A percentile compares a stretch with the other conserved stretches of the same genome.
Conservation (phyloP, 1,140 invertebrate genomes). For the Laupala kohalensis region DNA sequence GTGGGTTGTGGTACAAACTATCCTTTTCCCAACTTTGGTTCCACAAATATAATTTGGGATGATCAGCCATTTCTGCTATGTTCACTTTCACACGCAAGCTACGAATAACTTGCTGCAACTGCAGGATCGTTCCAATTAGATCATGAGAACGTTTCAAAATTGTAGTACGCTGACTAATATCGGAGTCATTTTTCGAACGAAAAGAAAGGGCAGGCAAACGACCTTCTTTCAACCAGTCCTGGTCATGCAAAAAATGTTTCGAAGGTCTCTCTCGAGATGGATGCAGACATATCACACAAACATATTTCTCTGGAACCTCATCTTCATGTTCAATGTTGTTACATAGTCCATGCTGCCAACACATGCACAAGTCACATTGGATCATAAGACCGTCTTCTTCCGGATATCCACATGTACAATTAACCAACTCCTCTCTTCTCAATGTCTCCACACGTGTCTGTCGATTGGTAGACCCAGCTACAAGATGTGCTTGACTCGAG, state of each 20-base stretch:
- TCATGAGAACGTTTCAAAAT: slow-evolving; percentile 55
- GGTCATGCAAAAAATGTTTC: slow-evolving; percentile 64
- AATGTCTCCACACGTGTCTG: slow-evolving; percentile 15
- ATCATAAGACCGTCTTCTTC: slow-evolving; percentile 93
- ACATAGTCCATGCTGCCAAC: slow-evolving; percentile 87
- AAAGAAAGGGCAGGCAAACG: slow-evolving; percentile 49
- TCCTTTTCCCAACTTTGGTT: too few species aligned
- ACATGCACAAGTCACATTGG: slow-evolving; percentile 78
- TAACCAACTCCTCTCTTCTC: slow-evolving; percentile 61
- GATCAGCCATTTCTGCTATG: too few species aligned
- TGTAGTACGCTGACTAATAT: slow-evolving; percentile 29
- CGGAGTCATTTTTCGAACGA: slow-evolving; percentile 27
- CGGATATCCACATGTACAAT: slow-evolving; percentile 65
- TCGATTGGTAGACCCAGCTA: not conserved
- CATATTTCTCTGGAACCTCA: slow-evolving; percentile 79
- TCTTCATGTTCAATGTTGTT: slow-evolving; percentile 66
- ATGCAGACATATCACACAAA: slow-evolving; percentile 75
- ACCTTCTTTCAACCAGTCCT: slow-evolving; percentile 77
- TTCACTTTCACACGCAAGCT: slow-evolving; percentile 59
- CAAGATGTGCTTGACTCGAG: not conserved
- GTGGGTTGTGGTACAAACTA: too few species aligned
- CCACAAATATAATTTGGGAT: too few species aligned
- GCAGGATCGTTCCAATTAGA: slow-evolving; percentile 49
- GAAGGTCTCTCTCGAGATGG: slow-evolving; percentile 55
- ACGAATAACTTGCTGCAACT: slow-evolving; percentile 52